Evolutionary conservation across 2,113 vertebrate genomes (phyloP).

Genomic region (Rhegmatorhina hoffmannsi): DNA sequence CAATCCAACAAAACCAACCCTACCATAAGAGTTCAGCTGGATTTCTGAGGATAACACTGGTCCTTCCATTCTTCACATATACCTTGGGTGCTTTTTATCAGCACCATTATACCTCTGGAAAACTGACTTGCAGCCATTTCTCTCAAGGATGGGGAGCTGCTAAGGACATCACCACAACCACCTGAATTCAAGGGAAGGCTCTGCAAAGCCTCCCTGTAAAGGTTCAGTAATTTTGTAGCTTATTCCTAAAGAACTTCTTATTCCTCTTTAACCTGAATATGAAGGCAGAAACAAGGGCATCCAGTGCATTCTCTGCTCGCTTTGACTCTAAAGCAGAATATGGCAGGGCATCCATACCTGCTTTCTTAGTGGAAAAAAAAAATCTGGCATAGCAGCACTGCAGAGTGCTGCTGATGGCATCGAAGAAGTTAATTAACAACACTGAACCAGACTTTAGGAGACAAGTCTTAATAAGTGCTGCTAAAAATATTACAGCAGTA

Average conservation of each 20-base stretch:
- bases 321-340: slow-evolving; percentile 3
- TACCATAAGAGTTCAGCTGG: neutral
- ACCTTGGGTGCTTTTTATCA: neutral
- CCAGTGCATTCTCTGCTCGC: neutral
- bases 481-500: slow-evolving; percentile 68
- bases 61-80: neutral
- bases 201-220: neutral
- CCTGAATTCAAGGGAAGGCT: neutral
- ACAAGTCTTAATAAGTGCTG: slow-evolving; percentile 60
- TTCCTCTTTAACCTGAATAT: neutral
- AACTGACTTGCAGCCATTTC: neutral
- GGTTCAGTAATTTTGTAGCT: neutral
- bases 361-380: neutral
- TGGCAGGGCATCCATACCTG: neutral
- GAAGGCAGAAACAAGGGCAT: neutral
- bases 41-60: neutral
- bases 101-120: neutral
- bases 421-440: slow-evolving; percentile 71
- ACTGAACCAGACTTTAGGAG: slow-evolving; percentile 52
- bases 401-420: slow-evolving; percentile 7
- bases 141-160: neutral
- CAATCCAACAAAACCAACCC: neutral
- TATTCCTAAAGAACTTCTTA: neutral
- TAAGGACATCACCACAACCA: neutral
- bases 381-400: neutral